phyloP scores from a whole-genome alignment of 2,113 vertebrate genomes.

The Rhizomys pruinosus region DNA sequence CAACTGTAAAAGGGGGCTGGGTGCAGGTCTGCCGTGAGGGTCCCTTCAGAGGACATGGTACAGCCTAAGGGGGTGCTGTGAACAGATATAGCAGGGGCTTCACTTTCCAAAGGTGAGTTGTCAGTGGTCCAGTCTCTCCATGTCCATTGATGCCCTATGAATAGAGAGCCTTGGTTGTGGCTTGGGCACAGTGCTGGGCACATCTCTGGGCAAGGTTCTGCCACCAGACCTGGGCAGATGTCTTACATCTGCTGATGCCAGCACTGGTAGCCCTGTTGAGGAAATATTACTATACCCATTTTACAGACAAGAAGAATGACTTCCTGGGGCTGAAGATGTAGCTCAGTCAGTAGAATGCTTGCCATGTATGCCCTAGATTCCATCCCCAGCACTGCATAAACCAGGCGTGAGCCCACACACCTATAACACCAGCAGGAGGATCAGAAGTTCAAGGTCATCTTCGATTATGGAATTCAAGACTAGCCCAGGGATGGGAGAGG shows the following conservation, averaged over 20 bases:
- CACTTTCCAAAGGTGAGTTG: slow-evolving; percentile 7
- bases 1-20: slow-evolving; percentile 35
- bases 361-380: neutral
- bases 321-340: neutral
- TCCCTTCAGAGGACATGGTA: neutral
- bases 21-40: neutral
- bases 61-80: neutral
- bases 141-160: neutral
- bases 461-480: neutral
- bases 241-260: neutral
- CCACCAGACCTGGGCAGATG: neutral
- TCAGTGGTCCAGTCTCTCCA: neutral
- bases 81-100: neutral
- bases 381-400: neutral
- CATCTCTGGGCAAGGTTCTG: neutral
- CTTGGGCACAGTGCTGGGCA: neutral
- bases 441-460: neutral
- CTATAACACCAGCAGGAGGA: neutral
- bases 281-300: neutral
- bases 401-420: neutral
- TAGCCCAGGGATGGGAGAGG: neutral
- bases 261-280: neutral
- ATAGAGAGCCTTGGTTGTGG: neutral
- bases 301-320: neutral
- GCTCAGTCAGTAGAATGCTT: neutral